Evolutionary conservation across 2,888 invertebrate genomes (phyloP), one percentile per base, ranked within the genome.

Genomic region (Isotomurus palustris): DNA sequence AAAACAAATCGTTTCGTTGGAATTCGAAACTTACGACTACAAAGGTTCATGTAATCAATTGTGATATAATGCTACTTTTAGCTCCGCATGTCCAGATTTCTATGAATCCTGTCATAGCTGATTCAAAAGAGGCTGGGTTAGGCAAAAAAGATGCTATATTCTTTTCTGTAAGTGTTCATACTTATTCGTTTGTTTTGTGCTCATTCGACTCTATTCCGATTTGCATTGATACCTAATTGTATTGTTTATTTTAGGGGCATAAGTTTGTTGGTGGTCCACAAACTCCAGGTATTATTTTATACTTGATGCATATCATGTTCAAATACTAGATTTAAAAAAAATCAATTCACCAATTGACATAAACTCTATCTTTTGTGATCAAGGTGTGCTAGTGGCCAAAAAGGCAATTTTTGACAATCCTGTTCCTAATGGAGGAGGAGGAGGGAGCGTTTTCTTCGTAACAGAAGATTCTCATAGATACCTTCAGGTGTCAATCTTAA

Each of bases 191-290:
- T n/a, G n/a, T n/a, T n/a, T n/a, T n/a, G n/a, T n/a, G n/a, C n/a
- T 32, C 32, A 32, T 32, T 8, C 32, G 12, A 10, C 12, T 10
- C 10, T 32, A 32, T 32, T 32, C 32, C n/a, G n/a, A n/a, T n/a
- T n/a, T n/a, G n/a, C n/a, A n/a, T n/a, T n/a, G n/a, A n/a, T n/a
- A n/a, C n/a, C n/a, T n/a, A n/a, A n/a, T n/a, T n/a, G n/a, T n/a
- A n/a, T n/a, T n/a, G n/a, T n/a, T 32, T 32, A 10, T 12, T 32
- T 32, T 10, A n/a, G n/a, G n/a, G 88, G 48, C 91, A 91, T 78
- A 92, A 92, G 76, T 91, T 93, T 74, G 82, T 91, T 35, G 93
- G 93, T 1, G 93, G 92, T 1, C 86, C 90, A 0, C 89, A 90
- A 73, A 89, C 91, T 0, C 91, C 92, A 12, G 84, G 83, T 74